Base-by-base conservation (phyloP, 2,113 vertebrate species). In the Hippopotamus amphibius region DNA sequence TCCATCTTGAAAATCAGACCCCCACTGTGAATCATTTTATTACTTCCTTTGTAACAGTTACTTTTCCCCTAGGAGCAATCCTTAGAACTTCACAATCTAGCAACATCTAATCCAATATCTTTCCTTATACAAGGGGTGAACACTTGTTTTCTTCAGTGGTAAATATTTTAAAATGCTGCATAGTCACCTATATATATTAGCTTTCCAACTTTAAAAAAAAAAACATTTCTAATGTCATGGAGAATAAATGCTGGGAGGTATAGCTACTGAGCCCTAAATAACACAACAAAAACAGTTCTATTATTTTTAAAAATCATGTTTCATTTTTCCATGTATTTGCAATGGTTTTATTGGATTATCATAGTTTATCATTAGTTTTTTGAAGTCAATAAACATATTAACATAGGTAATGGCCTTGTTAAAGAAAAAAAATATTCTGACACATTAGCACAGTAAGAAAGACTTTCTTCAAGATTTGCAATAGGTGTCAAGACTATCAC, bases 1-100 rank as follows among this genome's bases (percentile, higher is more conserved):
- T 48, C 13, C 30, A 69, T 33, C 86, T 76, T 96, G 66, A 83
- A 82, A 87, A 90, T 77, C 66, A 95, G 19, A 37, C 61, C 46
- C 57, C 43, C 1, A 11, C 21, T 57, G 65, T 74, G 86, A 93
- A 43, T 12, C 24, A 37, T 59, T 14, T 79, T 90, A 87, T 86
- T 43, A 86, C 13, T 90, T 82, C 21, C 30, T 86, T 95, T 55
- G 10, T 69, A 81, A n/a, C 15, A 68, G 22, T 3, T 81, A 50
- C 93, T 90, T 96, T 89, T 5, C 22, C 7, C 21, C 6, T 74
- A 24, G 15, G 65, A 77, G 16, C 46, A 81, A 77, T 87, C 72
- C 16, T 15, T 16, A n/a, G 15, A 59, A 11, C 8, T 83, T 82
- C 46, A 87, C 10, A 43, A 65, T 21, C 37, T 7, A 87, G 53